phyloP scores from a whole-genome alignment of 2,888 invertebrate species.

The Cremastobaeus sp. region DNA sequence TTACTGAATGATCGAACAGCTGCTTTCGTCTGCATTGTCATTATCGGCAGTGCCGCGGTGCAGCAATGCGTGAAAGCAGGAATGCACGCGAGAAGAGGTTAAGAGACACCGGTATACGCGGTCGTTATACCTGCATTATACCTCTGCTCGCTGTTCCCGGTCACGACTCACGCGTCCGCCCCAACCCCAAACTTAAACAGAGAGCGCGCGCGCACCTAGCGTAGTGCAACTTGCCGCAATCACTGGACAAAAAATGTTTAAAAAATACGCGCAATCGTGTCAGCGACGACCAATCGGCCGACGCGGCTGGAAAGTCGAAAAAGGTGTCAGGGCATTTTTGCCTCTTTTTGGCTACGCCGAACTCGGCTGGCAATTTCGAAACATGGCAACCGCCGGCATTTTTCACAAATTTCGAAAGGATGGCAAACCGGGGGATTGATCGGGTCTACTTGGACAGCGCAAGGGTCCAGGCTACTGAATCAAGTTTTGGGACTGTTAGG shows the following conservation, averaged over 20 bases:
- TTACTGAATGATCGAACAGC: conserved; percentile 54
- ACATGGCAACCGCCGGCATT: too few species aligned
- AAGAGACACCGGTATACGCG: conserved; percentile 58
- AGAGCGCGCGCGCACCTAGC: conserved; percentile 24
- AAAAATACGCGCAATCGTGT: not conserved
- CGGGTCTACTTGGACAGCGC: too few species aligned
- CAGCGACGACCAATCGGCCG: not conserved
- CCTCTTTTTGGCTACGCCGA: too few species aligned
- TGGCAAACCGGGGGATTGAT: too few species aligned
- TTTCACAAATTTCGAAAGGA: too few species aligned
- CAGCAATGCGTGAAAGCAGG: conserved; percentile 42
- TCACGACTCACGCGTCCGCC: conserved; percentile 14
- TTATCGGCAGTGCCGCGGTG: conserved; percentile 29
- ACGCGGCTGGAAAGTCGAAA: not conserved
- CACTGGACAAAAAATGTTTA: conserved; percentile 2
- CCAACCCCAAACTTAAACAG: conserved; percentile 28
- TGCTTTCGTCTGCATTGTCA: conserved; percentile 41
- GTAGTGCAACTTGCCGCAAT: conserved; percentile 36
- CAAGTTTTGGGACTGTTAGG: too few species aligned
- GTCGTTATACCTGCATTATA: conserved; percentile 51
- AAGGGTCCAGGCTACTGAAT: too few species aligned
- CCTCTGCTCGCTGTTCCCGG: conserved; percentile 3
- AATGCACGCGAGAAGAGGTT: conserved; percentile 46
- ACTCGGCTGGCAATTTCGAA: too few species aligned
- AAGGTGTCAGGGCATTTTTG: not conserved